A percentile compares a stretch with the other conserved stretches of the same genome.
Conservation (phyloP, 2,113 vertebrate genomes). For the Rostratula benghalensis region DNA sequence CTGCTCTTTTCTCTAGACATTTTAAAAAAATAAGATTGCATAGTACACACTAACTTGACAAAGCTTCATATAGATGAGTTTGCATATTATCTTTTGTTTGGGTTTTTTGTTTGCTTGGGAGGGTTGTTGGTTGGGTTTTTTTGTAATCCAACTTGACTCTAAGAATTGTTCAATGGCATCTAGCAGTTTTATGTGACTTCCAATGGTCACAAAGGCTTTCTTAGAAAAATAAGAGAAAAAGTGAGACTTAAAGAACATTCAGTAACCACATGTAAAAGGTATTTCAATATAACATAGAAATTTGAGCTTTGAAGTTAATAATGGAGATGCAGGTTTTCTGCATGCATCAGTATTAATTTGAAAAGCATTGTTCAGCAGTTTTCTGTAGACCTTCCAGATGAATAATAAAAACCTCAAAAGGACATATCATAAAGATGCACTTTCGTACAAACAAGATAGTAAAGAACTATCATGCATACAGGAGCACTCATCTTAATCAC, state of each 20-base stretch:
- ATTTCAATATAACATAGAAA: not conserved
- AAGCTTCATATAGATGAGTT: not conserved
- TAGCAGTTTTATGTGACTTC: not conserved
- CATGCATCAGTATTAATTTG: not conserved
- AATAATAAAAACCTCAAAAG: not conserved
- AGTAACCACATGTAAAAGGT: not conserved
- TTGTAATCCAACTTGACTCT: not conserved
- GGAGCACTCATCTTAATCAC: not conserved
- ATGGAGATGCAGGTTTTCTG: not conserved
- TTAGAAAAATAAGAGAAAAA: not conserved
- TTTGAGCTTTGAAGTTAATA: not conserved
- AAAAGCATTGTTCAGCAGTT: not conserved
- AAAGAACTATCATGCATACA: not conserved
- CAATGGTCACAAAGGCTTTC: not conserved
- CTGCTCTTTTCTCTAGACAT: not conserved
- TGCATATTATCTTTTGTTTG: not conserved
- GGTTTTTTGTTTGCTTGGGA: not conserved
- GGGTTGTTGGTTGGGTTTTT: not conserved
- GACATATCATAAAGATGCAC: not conserved
- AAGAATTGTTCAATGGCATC: not conserved
- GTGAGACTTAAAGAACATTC: not conserved
- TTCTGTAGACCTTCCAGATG: not conserved
- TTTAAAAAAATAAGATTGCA: not conserved
- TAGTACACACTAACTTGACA: not conserved
- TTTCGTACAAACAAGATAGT: not conserved